Percentiles rank a stretch among this genome's conserved stretches.
These are phyloP conservation scores for Drusus annulatus DNA, from an alignment of 1,140 invertebrate genomes.

Conservation along the genomic window DNA sequence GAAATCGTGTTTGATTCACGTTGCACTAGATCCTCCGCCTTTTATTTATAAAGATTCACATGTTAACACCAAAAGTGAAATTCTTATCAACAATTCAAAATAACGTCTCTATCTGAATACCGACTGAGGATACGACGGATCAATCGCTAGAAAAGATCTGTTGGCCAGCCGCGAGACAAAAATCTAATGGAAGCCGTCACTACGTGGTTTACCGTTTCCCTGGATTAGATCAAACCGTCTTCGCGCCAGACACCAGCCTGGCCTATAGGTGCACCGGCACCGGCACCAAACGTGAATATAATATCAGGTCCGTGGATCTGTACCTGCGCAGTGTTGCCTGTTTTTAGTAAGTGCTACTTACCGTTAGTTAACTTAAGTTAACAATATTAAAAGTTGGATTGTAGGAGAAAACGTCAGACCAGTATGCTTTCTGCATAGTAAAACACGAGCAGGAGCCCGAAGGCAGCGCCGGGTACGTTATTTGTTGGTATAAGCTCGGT, in stretches of 20 bases:
- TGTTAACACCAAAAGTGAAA: no score
- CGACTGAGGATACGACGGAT: neutral
- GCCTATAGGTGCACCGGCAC: neutral
- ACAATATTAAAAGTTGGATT: neutral
- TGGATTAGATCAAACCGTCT: neutral
- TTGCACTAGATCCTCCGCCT: no score
- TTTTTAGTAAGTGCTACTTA: conserved; percentile 11
- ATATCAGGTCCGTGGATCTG: conserved; percentile 18
- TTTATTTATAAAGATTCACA: no score
- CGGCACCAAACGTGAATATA: neutral
- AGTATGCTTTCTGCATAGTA: neutral
- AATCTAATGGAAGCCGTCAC: no score
- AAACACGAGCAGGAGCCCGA: no score
- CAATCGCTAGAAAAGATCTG: no score
- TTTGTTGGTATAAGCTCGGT: no score
- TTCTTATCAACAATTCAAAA: no score
- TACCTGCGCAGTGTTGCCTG: neutral
- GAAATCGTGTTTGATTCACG: no score
- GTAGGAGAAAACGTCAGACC: conserved; percentile 10
- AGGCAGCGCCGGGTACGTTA: no score
- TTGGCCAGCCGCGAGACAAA: no score
- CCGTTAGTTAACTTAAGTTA: conserved; percentile 19
- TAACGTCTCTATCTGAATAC: no score
- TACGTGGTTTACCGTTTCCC: neutral
- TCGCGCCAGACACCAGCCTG: neutral